Conservation (phyloP, 2,888 invertebrate species). For the Zaprionus bogoriensis region DNA sequence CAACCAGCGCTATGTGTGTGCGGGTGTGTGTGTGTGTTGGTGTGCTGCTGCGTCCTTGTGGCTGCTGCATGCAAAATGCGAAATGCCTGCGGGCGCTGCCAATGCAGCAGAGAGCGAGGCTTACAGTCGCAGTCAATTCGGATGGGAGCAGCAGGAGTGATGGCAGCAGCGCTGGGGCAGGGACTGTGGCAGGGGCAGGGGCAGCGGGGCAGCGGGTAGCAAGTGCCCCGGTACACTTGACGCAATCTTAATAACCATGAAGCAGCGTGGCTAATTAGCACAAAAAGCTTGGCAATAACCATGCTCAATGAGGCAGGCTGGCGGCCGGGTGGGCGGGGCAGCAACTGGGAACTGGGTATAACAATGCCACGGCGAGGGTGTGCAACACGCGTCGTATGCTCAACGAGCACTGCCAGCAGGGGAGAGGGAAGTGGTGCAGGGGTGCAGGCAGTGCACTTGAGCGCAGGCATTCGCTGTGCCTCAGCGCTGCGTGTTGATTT, state of each 20-base stretch:
- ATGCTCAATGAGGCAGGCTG: constrained; percentile 79
- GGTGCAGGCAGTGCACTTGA: constrained; percentile 46
- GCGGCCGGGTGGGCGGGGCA: constrained; percentile 29
- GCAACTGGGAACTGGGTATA: constrained; percentile 49
- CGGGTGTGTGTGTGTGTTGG: constrained; percentile 8
- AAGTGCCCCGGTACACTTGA: constrained; percentile 74
- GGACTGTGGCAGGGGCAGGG: background rate
- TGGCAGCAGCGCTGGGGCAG: background rate
- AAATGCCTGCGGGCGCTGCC: constrained; percentile 46
- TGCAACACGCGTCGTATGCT: constrained; percentile 76
- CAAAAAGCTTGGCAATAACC: constrained; percentile 82
- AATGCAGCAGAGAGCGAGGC: constrained; percentile 35
- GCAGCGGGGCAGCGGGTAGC: constrained; percentile 20
- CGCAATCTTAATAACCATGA: constrained; percentile 82
- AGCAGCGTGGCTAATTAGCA: constrained; percentile 82
- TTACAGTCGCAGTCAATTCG: constrained; percentile 30
- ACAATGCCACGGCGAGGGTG: constrained; percentile 64
- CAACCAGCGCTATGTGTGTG: constrained; percentile 4
- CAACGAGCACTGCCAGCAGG: constrained; percentile 50
- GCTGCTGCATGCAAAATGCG: constrained; percentile 52
- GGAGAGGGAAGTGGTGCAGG: background rate
- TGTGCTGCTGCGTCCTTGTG: constrained; percentile 45
- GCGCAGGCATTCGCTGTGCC: constrained; percentile 5
- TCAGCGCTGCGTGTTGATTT: constrained; percentile 68
- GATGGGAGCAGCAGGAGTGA: background rate